Evolutionary conservation across 2,888 invertebrate genomes (phyloP), one percentile per base, ranked within the genome.

Genomic region (Lagria hirta): DNA sequence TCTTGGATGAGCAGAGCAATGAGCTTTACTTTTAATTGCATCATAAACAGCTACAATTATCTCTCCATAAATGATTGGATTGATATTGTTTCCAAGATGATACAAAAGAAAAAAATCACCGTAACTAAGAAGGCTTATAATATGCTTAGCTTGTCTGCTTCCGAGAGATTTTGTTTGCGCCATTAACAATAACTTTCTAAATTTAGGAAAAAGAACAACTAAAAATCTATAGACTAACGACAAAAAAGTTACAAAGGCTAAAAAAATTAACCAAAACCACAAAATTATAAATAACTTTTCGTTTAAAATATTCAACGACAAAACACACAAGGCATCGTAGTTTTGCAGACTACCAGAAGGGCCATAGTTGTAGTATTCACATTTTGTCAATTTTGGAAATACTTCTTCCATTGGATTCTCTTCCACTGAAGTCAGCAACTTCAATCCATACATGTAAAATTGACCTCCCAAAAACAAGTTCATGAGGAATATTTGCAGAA

Each of bases 51-150:
- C 56, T 6, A 33, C 20, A 1, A 86, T 68, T 27, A 87, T 66
- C 54, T 86, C 84, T 50, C 77, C 76, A 65, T 80, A 86, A 33
- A 83, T 71, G 10, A 81, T 70, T 0, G 84, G 82, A 65, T 85
- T 84, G 55, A 88, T 78, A 66, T 90, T 90, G 61, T 83, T 84
- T 42, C 86, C 83, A 28, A 90, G 73, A 62, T 84, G 81, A 65
- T 84, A 81, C 5, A 90, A 69, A 18, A 90, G 65, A 66, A 88
- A 89, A 83, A 88, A 89, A 66, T 89, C 88, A 0, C 85, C 85
- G 46, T 81, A 82, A 36, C 77, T 75, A 23, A 81, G 73, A 36
- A 69, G 69, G 43, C 71, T 73, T 1, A 80, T 74, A 44, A 83
- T 74, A 13, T 52, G 37, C 33, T 70, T 70, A 1, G 73, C 73